Percentiles rank a stretch among this genome's conserved stretches.
Conservation (phyloP, 2,888 invertebrate genomes). For the Magallana nippona region DNA sequence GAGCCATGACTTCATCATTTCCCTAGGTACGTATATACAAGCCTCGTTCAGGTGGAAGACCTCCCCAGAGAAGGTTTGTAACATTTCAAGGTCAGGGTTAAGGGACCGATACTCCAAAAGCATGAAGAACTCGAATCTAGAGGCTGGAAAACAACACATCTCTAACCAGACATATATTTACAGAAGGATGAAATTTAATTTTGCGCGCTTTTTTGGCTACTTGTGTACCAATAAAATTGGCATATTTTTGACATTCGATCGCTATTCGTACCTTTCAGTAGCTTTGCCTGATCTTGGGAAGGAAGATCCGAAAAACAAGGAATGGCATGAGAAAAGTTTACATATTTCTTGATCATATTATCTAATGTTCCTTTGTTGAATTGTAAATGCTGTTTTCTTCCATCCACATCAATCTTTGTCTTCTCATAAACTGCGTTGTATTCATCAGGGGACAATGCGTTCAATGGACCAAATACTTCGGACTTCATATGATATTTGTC, state of each 20-base stretch:
- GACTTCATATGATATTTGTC: conserved; percentile 41
- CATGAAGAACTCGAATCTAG: conserved; percentile 53
- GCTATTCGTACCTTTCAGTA: conserved; percentile 45
- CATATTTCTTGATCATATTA: conserved; percentile 44
- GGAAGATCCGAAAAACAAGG: conserved; percentile 49
- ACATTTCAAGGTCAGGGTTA: conserved; percentile 47
- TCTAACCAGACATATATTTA: neutral
- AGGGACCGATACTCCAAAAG: conserved; percentile 45
- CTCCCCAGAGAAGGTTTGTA: conserved; percentile 45
- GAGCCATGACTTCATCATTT: conserved; percentile 48
- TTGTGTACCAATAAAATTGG: neutral
- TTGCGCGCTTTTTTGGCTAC: too few relatives aligned
- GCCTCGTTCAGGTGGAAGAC: conserved; percentile 48
- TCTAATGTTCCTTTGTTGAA: conserved; percentile 40
- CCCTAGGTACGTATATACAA: conserved; percentile 45
- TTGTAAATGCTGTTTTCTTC: conserved; percentile 36
- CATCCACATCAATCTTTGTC: conserved; percentile 49
- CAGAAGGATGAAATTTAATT: too few relatives aligned
- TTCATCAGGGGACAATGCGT: conserved; percentile 45
- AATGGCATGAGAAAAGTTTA: conserved; percentile 47
- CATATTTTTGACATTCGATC: neutral
- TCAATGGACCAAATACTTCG: conserved; percentile 47
- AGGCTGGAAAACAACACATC: conserved; percentile 40
- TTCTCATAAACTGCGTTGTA: conserved; percentile 45
- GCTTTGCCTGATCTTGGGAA: conserved; percentile 45